These are phyloP conservation scores for Enteromius treurensis DNA, from an alignment of 2,797 vertebrate species.

Conservation along the genomic window DNA sequence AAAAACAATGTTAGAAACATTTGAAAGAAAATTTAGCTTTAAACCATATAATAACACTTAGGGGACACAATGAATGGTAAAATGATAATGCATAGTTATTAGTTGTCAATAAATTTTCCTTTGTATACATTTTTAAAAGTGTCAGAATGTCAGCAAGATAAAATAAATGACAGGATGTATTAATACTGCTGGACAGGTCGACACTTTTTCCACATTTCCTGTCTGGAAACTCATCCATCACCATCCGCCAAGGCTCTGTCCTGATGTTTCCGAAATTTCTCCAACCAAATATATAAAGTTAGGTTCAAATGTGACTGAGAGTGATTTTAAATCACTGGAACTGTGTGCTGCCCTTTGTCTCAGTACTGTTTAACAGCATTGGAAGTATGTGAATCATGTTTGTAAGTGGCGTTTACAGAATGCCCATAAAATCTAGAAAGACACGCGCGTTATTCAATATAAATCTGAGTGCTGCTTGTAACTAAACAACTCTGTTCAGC, in stretches of 20 bases:
- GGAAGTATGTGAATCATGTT: background rate
- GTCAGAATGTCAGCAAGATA: constrained; percentile 22
- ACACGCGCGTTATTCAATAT: background rate
- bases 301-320: constrained; percentile 2
- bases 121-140: background rate
- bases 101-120: background rate
- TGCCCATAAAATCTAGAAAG: constrained; percentile 13
- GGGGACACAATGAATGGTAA: background rate
- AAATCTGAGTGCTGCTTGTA: background rate
- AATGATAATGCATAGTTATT: background rate
- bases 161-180: constrained; percentile 57
- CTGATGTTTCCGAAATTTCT: constrained; percentile 45
- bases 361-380: background rate
- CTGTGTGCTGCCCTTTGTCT: background rate
- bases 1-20: background rate
- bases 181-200: constrained; percentile 67
- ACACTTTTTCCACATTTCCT: constrained; percentile 74
- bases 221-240: constrained; percentile 70
- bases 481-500: background rate
- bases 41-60: background rate
- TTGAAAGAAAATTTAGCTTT: background rate
- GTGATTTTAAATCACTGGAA: constrained; percentile 4
- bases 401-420: constrained; percentile 8
- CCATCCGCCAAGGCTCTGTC: constrained; percentile 60
- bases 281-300: constrained; percentile 20